Percentiles rank a stretch among this genome's conserved stretches.
Evolutionary conservation across 2,888 invertebrate species (phyloP).

Genomic region (Linnaemya tessellans): DNA sequence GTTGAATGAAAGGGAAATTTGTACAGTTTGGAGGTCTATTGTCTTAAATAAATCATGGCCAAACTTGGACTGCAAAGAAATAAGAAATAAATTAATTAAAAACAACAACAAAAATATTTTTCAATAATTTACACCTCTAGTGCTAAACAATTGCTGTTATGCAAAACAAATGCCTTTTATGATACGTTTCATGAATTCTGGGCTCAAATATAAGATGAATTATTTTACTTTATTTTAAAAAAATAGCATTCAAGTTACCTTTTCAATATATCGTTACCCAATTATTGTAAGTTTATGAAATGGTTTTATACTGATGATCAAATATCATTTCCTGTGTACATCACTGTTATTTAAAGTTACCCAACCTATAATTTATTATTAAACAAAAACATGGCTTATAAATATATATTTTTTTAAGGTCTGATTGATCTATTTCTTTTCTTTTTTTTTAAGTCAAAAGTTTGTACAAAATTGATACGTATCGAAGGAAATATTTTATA

Average conservation of each 20-base stretch:
- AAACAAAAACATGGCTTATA: neutral
- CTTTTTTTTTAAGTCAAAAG: conserved; percentile 1
- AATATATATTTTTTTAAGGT: neutral
- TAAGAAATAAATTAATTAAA: neutral
- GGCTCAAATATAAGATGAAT: conserved; percentile 2
- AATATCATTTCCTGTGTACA: neutral
- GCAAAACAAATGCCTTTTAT: neutral
- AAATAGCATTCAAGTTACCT: no score
- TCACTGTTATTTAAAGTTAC: neutral
- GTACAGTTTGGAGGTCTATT: neutral
- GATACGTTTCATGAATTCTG: conserved; percentile 32
- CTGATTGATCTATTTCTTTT: neutral
- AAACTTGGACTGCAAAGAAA: conserved; percentile 46
- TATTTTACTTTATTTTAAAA: no score
- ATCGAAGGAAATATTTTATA: neutral
- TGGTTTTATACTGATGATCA: no score
- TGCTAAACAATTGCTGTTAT: neutral
- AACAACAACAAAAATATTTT: conserved; percentile 10
- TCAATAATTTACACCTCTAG: conserved; percentile 7
- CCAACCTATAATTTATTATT: neutral
- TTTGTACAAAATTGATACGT: conserved; percentile 23
- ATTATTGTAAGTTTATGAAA: no score
- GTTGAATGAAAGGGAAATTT: neutral
- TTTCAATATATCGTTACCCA: no score
- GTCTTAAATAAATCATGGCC: conserved; percentile 42